These are phyloP conservation scores for Sceloporus undulatus DNA, from an alignment of 2,113 vertebrate species.

Conservation along the genomic window DNA sequence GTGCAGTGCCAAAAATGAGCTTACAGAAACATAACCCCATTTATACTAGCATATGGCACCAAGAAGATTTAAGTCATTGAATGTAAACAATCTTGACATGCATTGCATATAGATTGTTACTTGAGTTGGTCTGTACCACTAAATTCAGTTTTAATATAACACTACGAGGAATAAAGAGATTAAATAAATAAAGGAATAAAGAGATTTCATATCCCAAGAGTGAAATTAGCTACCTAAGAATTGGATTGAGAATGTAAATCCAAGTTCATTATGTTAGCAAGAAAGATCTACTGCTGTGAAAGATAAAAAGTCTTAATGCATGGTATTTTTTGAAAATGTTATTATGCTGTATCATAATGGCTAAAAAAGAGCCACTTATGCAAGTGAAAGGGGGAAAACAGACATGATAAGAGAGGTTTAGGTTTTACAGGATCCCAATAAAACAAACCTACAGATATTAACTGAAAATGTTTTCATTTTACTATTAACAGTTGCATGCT, in stretches of 20 bases:
- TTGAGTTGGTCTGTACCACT: not conserved
- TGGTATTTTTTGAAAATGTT: not conserved
- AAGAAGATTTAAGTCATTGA: not conserved
- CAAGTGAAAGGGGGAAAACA: not conserved
- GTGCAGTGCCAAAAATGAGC: no score
- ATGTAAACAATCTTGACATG: not conserved
- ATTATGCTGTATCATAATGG: not conserved
- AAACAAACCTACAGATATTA: not conserved
- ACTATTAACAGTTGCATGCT: not conserved
- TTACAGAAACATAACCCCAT: not conserved
- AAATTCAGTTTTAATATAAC: not conserved
- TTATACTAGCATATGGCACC: not conserved
- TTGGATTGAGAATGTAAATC: not conserved
- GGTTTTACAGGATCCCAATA: not conserved
- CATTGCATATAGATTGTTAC: not conserved
- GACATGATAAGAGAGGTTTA: not conserved
- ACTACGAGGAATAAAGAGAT: not conserved
- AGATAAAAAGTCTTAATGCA: not conserved
- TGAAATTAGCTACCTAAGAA: not conserved
- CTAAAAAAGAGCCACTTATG: not conserved
- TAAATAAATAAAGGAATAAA: not conserved
- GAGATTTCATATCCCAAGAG: not conserved
- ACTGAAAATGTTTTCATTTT: not conserved
- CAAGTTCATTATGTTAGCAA: not conserved
- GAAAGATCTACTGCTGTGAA: not conserved